Percentiles rank a stretch among this genome's conserved stretches.
Evolutionary conservation across 2,888 invertebrate species (phyloP).

Genomic region (Cephus spinipes): DNA sequence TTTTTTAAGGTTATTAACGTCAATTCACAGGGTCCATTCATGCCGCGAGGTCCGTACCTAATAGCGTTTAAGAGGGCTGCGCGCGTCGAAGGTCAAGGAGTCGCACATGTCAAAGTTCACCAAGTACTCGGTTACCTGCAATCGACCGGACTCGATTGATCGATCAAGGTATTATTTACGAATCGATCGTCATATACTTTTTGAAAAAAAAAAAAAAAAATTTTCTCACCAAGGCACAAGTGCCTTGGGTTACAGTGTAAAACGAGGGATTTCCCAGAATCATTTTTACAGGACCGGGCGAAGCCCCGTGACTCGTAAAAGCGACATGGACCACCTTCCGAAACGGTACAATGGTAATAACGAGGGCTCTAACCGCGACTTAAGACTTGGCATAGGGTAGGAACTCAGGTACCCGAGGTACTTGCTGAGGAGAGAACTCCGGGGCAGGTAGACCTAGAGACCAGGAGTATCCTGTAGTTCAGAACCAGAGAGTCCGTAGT

Average conservation of each 20-base stretch:
- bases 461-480: neutral
- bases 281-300: neutral
- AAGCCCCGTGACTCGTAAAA: neutral
- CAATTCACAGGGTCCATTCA: neutral
- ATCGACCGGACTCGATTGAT: neutral
- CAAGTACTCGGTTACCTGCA: neutral
- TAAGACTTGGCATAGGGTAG: slow-evolving; percentile 24
- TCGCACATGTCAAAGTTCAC: neutral
- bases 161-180: neutral
- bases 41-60: neutral
- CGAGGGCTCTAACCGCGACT: slow-evolving; percentile 44
- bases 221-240: neutral
- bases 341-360: slow-evolving; percentile 47
- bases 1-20: slow-evolving; percentile 1
- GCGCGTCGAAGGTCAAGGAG: neutral
- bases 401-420: slow-evolving; percentile 7
- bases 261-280: neutral
- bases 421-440: neutral
- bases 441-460: neutral
- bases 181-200: neutral
- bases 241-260: neutral
- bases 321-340: slow-evolving; percentile 21
- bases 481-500: neutral
- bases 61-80: neutral
- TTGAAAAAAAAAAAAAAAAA: neutral